Percentiles rank a stretch among this genome's conserved stretches.
Conservation (phyloP, 2,113 vertebrate genomes). For the Actinemys pallida region DNA sequence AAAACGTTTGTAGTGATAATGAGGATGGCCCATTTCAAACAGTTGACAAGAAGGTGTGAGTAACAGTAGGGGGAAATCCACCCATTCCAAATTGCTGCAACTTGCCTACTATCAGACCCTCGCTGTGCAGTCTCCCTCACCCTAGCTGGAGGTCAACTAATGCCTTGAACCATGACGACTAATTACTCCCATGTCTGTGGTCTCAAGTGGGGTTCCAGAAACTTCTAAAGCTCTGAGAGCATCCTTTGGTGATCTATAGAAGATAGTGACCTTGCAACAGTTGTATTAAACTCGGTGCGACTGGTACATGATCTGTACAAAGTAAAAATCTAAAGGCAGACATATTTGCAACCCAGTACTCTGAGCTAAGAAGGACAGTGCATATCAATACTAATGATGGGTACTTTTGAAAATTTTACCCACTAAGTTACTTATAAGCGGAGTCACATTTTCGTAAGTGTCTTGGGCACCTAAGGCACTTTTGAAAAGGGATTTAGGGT, state of each 20-base stretch:
- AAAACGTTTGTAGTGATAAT: too few species aligned
- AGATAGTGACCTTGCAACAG: background rate
- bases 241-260: background rate
- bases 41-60: too few species aligned
- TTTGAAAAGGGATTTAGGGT: background rate
- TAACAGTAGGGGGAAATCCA: too few species aligned
- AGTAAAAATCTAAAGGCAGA: background rate
- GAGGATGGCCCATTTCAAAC: too few species aligned
- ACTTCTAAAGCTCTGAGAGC: background rate
- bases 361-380: background rate
- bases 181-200: background rate
- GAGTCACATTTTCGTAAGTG: background rate
- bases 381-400: background rate
- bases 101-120: background rate
- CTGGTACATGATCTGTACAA: background rate
- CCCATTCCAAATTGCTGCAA: background rate
- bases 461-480: background rate
- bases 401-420: background rate
- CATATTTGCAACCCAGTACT: background rate
- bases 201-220: background rate
- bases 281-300: background rate
- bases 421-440: background rate
- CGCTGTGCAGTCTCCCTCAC: background rate
- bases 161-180: background rate
- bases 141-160: background rate